A percentile compares a stretch with the other conserved stretches of the same genome.
These are phyloP conservation scores for Drosophila demipolita DNA, from an alignment of 2,888 invertebrate genomes.

Conservation along the genomic window DNA sequence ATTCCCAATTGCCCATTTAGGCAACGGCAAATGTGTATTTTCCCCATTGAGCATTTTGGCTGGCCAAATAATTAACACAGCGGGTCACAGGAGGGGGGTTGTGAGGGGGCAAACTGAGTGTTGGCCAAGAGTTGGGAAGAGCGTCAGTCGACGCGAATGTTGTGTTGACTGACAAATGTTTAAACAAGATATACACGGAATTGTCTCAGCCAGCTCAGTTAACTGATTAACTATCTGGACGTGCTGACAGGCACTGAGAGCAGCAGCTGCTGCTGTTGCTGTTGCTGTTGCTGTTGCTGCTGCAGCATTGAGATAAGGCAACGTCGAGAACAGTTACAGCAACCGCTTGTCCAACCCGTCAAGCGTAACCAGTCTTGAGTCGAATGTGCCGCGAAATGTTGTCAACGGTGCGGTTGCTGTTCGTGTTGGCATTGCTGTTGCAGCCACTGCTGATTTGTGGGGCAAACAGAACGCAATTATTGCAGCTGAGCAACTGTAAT, in stretches of 20 bases:
- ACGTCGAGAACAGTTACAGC: constrained; percentile 29
- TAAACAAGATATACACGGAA: constrained; percentile 22
- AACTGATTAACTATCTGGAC: constrained; percentile 74
- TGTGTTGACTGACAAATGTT: constrained; percentile 60
- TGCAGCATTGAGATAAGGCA: constrained; percentile 70
- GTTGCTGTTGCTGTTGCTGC: constrained; percentile 3
- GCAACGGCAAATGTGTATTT: neutral
- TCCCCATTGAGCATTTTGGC: neutral
- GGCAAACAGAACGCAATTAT: constrained; percentile 12
- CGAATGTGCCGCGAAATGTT: constrained; percentile 44
- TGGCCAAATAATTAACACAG: constrained; percentile 21
- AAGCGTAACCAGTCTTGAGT: constrained; percentile 42
- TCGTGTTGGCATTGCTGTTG: neutral
- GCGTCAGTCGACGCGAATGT: constrained; percentile 17
- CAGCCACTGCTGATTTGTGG: constrained; percentile 16
- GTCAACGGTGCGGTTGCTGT: constrained; percentile 11
- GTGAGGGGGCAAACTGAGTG: constrained; percentile 1
- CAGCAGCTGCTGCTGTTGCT: constrained; percentile 47
- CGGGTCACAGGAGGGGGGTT: neutral
- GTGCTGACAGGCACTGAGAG: constrained; percentile 51
- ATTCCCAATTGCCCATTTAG: constrained; percentile 13
- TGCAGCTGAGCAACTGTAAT: constrained; percentile 63
- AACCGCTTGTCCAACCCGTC: neutral
- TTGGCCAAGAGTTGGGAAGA: neutral
- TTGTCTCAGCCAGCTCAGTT: constrained; percentile 32